Evolutionary conservation across 2,888 invertebrate genomes (phyloP).

Genomic region (Thumatha senex): DNA sequence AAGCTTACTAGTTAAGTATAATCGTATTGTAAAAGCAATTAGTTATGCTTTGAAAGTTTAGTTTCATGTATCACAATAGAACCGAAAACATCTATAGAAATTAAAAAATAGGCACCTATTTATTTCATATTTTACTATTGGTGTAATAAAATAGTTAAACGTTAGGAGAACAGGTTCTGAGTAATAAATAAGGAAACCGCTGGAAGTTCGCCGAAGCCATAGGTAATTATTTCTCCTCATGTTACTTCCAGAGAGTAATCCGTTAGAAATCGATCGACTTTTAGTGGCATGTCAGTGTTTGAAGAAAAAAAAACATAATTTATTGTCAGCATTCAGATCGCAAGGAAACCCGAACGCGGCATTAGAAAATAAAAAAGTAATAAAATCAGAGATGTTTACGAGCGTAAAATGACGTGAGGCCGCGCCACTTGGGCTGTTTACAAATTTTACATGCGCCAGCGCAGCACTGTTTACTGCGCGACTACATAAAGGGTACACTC

Average conservation of each 20-base stretch:
- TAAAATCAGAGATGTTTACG: slow-evolving; percentile 80
- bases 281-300: slow-evolving; percentile 82
- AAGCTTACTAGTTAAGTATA: no score
- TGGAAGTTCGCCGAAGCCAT: slow-evolving; percentile 72
- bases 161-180: slow-evolving; percentile 67
- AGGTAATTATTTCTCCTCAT: slow-evolving; percentile 74
- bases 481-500: slow-evolving; percentile 60
- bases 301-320: slow-evolving; percentile 80
- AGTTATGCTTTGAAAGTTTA: background rate
- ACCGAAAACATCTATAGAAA: slow-evolving; percentile 12
- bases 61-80: slow-evolving; percentile 4
- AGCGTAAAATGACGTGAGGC: slow-evolving; percentile 80
- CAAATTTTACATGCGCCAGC: slow-evolving; percentile 57
- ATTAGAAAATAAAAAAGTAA: slow-evolving; percentile 82
- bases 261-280: slow-evolving; percentile 83
- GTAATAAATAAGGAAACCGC: slow-evolving; percentile 79
- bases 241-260: slow-evolving; percentile 78
- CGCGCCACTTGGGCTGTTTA: slow-evolving; percentile 67
- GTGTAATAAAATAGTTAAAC: slow-evolving; percentile 43
- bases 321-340: slow-evolving; percentile 80
- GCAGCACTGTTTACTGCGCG: slow-evolving; percentile 48
- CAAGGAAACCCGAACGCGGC: slow-evolving; percentile 77
- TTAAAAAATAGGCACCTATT: slow-evolving; percentile 16
- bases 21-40: background rate
- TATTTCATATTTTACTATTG: slow-evolving; percentile 25